Base-by-base conservation (phyloP, 2,113 vertebrate genomes). In the Tychaedon coryphoeus region DNA sequence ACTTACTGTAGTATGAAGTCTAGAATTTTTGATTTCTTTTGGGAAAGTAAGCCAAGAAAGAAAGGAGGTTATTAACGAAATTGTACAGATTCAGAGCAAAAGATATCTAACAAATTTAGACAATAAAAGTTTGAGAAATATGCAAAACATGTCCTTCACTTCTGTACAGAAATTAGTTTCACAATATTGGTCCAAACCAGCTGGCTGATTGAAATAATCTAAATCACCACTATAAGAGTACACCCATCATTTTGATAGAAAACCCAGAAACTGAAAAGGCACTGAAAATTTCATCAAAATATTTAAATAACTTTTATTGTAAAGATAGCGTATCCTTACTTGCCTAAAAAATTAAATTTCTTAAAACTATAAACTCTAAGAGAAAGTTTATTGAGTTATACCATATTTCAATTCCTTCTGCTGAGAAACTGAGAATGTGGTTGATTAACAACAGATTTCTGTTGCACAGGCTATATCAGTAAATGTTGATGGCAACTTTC, bases 41-140 rank as follows among this genome's bases (percentile, higher is more conserved):
- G 45, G 19, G 10, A 73, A 74, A 28, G 3, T 12, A 61, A 48
- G 29, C 5, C 2, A 56, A 64, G 14, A 18, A 60, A 64, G 75
- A 22, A 58, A n/a, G 9, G 1, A 1, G 0, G 0, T 29, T 67
- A 60, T 26, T 51, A 72, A 43, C 5, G 24, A 51, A 83, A 77
- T 1, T 29, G 3, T 11, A 70, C 8, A 0, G 38, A 62, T 77
- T 71, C 45, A 62, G 25, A 80, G 19, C 51, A 33, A 79, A 90
- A 83, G 24, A 15, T n/a, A 1, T 31, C 22, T 70, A n/a, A 51
- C 19, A 1, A 25, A 25, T 61, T 91, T 62, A 40, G 22, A 51
- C 14, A 71, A 81, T 6, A 10, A 38, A 19, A 28, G 7, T 73
- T 75, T 8, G 3, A 22, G 9, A 92, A 71, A 75, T 51, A n/a